These are phyloP conservation scores for Bos taurus DNA, from an alignment of 2,113 vertebrate species.

Conservation along the genomic window DNA sequence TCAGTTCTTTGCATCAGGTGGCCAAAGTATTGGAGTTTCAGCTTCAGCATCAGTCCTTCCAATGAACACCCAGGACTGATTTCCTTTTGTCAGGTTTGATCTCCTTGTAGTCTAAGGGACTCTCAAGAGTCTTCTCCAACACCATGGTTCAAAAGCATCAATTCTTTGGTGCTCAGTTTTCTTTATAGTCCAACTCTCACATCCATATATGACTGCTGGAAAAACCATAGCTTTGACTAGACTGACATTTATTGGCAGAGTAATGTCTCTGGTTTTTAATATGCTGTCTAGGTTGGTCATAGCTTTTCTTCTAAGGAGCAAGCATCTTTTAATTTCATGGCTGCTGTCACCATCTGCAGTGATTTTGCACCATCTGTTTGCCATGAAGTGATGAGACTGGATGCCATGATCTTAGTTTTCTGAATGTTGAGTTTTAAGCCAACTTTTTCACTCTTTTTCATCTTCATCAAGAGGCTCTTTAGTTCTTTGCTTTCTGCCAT, in stretches of 20 bases:
- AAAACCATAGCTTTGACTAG: not conserved
- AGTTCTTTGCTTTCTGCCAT: not conserved
- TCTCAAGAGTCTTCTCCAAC: not conserved
- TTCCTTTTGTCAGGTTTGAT: not conserved
- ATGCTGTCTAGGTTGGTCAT: not conserved
- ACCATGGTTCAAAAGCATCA: fast-evolving
- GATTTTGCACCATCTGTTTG: not conserved
- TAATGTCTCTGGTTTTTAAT: not conserved
- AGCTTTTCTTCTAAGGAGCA: not conserved
- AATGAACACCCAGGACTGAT: not conserved
- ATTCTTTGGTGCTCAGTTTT: not conserved
- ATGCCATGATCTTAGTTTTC: not conserved
- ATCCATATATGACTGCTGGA: not conserved
- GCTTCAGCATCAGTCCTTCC: not conserved
- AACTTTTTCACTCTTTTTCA: not conserved
- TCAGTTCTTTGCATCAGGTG: not conserved
- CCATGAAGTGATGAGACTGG: not conserved
- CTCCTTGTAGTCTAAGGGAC: not conserved
- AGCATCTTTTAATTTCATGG: not conserved
- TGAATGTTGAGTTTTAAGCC: not conserved
- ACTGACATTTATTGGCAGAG: not conserved
- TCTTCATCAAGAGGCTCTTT: not conserved
- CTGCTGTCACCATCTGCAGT: not conserved
- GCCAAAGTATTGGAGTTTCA: not conserved
- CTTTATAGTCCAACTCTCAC: not conserved